Evolutionary conservation across 2,113 vertebrate species (phyloP), one percentile per base, ranked within the genome.

Genomic region (Bubo bubo): DNA sequence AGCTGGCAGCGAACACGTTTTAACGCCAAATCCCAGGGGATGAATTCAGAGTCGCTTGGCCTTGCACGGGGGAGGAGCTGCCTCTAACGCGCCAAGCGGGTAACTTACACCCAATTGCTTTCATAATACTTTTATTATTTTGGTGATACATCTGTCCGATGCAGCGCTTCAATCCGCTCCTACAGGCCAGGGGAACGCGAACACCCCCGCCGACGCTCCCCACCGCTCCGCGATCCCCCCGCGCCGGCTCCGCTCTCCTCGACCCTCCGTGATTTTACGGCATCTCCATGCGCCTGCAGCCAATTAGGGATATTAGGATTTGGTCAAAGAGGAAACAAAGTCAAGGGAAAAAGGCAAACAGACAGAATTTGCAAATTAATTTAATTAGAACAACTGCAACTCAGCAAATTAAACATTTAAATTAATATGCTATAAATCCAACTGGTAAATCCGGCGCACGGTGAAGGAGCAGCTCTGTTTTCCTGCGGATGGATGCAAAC

Each of bases 1-100:
- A 97, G 97, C 91, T 92, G 96, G 97, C 96, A 97, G 96, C 5
- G 39, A 97, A 94, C 93, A 90, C 77, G 84, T 96, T 94, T 96
- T 35, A 95, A 95, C 60, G 45, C 86, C 93, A 87, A 75, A 96
- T 93, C 97, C 94, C 94, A 4, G 47, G 94, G 98, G 96, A 95
- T 56, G 90, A 96, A 98, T 97, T 96, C 94, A 73, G 98, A 96
- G 96, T 87, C 89, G 28, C 91, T 94, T 72, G 97, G 98, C 97
- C 97, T 95, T 81, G 94, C 96, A 63, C 22, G 14, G 93, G 85
- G 94, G 90, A 94, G 96, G 96, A 95, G 94, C 95, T 56, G 72
- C 93, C 95, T 88, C 79, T 16, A 79, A 93, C 94, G 70, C 23
- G 49, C 95, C 90, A 58, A 94, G 95, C 30, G 63, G 93, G 94